Evolutionary conservation across 1,140 invertebrate species (phyloP).

Genomic region (Lycorma delicatula): DNA sequence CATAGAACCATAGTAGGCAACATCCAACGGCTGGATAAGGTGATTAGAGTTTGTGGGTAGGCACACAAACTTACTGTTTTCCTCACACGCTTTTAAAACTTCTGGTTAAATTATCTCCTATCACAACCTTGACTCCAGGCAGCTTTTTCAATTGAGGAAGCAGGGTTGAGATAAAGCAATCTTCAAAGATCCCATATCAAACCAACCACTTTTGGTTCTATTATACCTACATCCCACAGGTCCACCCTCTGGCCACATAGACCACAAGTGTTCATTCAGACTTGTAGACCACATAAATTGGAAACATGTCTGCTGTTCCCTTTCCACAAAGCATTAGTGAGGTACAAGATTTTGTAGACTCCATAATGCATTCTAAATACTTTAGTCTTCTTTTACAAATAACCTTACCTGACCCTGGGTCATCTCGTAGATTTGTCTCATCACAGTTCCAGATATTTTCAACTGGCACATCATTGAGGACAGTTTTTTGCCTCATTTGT

Average conservation of each 20-base stretch:
- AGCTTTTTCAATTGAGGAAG: slow-evolving; percentile 27
- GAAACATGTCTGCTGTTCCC: slow-evolving; percentile 25
- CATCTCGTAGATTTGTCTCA: slow-evolving; percentile 38
- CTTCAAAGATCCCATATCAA: slow-evolving; percentile 33
- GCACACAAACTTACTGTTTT: slow-evolving; percentile 31
- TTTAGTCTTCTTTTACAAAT: slow-evolving; percentile 16
- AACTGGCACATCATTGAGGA: slow-evolving; percentile 28
- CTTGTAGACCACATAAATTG: slow-evolving; percentile 30
- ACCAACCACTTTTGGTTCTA: slow-evolving; percentile 31
- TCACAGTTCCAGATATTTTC: slow-evolving; percentile 38
- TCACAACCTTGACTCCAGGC: slow-evolving; percentile 33
- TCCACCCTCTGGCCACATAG: slow-evolving; percentile 33
- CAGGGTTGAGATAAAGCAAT: slow-evolving; percentile 29
- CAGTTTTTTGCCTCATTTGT: slow-evolving; percentile 9
- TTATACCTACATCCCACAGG: slow-evolving; percentile 17
- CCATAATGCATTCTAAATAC: slow-evolving; percentile 19
- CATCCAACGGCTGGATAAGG: slow-evolving; percentile 37
- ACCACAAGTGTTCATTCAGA: slow-evolving; percentile 32
- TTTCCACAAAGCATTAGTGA: slow-evolving; percentile 25
- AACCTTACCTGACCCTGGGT: slow-evolving; percentile 31
- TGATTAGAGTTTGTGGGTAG: slow-evolving; percentile 39
- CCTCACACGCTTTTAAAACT: slow-evolving; percentile 24
- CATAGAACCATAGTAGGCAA: slow-evolving; percentile 33
- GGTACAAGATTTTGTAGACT: slow-evolving; percentile 18
- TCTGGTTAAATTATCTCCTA: slow-evolving; percentile 36